Evolutionary conservation across 2,797 vertebrate genomes (phyloP).

Genomic region (Florisuga fusca): DNA sequence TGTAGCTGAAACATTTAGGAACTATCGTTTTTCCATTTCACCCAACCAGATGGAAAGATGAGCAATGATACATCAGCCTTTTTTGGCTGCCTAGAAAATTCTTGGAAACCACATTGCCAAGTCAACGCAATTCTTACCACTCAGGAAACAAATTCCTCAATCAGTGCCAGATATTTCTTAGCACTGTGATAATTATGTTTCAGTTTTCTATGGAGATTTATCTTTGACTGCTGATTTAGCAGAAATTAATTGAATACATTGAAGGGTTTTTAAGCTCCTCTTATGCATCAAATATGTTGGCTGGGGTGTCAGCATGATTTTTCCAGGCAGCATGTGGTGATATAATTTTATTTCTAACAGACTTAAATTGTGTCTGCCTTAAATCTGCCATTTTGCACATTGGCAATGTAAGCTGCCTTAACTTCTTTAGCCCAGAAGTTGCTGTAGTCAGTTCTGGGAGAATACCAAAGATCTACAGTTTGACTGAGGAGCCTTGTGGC

Average conservation of each 20-base stretch:
- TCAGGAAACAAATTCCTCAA: constrained; percentile 34
- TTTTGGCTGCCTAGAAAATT: background rate
- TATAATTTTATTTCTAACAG: background rate
- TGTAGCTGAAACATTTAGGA: background rate
- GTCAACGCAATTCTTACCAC: constrained; percentile 4
- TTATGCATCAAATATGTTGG: constrained; percentile 12
- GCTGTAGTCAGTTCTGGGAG: background rate
- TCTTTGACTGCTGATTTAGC: constrained; percentile 45
- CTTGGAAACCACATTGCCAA: constrained; percentile 18
- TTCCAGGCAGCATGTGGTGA: background rate
- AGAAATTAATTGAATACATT: background rate
- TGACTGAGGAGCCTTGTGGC: background rate
- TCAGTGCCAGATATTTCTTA: constrained; percentile 41
- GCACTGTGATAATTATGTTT: constrained; percentile 23
- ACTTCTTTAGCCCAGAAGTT: background rate
- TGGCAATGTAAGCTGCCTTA: background rate
- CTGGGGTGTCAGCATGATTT: background rate
- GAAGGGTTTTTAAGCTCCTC: background rate
- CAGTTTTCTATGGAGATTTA: constrained; percentile 16
- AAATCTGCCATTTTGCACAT: background rate
- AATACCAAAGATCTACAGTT: background rate
- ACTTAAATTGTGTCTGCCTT: background rate
- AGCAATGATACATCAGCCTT: background rate
- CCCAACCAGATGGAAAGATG: background rate
- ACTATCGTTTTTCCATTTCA: background rate